phyloP scores from a whole-genome alignment of 2,888 invertebrate species.

The Pogonocherus hispidulus region DNA sequence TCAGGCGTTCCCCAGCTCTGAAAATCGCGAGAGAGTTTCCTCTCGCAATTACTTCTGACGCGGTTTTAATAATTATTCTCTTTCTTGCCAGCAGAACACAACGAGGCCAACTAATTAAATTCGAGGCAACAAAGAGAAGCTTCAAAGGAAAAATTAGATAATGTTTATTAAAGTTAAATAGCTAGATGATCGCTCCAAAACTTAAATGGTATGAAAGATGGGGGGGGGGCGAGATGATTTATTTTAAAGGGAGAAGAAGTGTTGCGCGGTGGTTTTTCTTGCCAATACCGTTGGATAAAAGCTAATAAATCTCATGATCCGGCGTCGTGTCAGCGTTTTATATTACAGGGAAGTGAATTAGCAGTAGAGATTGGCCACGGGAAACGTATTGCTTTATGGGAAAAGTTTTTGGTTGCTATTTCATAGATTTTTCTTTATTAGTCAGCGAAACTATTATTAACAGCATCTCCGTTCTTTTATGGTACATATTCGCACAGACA shows the following conservation, averaged over 20 bases:
- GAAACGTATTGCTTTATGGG: too few relatives aligned
- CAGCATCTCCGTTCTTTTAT: too few relatives aligned
- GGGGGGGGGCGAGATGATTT: constrained; percentile 8
- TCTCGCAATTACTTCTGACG: constrained; percentile 25
- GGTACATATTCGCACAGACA: too few relatives aligned
- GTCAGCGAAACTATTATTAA: too few relatives aligned
- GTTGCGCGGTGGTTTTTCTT: not conserved
- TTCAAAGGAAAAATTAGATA: constrained; percentile 39
- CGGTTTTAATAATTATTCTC: constrained; percentile 36
- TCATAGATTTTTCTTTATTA: too few relatives aligned
- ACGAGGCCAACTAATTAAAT: constrained; percentile 36
- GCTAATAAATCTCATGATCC: not conserved
- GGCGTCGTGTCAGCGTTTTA: too few relatives aligned
- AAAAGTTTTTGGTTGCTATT: too few relatives aligned
- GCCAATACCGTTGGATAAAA: not conserved
- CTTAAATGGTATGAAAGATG: constrained; percentile 24
- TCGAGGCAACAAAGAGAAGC: constrained; percentile 28
- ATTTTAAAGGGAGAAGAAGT: constrained; percentile 5
- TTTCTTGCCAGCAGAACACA: constrained; percentile 27
- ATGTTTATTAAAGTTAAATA: constrained; percentile 36
- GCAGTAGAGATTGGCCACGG: too few relatives aligned
- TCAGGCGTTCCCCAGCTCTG: constrained; percentile 18
- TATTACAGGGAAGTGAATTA: too few relatives aligned
- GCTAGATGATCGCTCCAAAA: constrained; percentile 26
- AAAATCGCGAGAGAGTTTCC: constrained; percentile 23